Percentiles rank a stretch among this genome's conserved stretches.
These are phyloP conservation scores for Epinephelus moara DNA, from an alignment of 2,113 vertebrate species.

Conservation along the genomic window DNA sequence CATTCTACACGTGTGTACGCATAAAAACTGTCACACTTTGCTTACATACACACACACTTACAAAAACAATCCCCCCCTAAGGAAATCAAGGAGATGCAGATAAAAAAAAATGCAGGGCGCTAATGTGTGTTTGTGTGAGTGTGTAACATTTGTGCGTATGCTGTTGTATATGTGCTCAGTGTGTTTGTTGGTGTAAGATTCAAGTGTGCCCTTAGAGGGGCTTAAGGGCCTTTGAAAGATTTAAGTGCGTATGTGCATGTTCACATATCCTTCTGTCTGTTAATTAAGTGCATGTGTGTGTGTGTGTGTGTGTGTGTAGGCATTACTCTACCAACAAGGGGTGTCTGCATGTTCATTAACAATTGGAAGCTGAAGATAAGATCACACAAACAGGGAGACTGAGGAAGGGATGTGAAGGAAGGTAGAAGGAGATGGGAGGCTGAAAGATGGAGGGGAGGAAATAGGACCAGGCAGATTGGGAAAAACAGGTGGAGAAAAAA, in stretches of 20 bases:
- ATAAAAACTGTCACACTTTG: conserved; percentile 3
- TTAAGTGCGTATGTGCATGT: conserved; percentile 8
- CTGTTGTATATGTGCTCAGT: background rate
- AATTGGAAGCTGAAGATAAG: background rate
- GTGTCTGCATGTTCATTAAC: conserved; percentile 2
- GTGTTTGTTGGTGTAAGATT: conserved; percentile 3
- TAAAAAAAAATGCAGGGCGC: background rate
- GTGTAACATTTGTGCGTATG: background rate
- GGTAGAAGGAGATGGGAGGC: background rate
- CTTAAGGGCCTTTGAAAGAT: conserved; percentile 46
- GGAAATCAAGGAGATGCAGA: background rate
- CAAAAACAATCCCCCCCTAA: background rate
- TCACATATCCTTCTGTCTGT: conserved; percentile 7
- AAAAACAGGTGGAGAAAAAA: background rate
- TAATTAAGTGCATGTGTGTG: background rate
- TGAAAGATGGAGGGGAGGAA: background rate
- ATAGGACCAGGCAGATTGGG: background rate
- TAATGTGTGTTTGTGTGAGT: conserved; percentile 1
- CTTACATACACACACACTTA: background rate
- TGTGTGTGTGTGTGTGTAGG: background rate
- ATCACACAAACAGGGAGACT: background rate
- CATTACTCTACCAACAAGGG: background rate
- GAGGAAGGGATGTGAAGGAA: background rate
- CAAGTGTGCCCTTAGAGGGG: conserved; percentile 3
- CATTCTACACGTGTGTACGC: background rate